Evolutionary conservation across 2,797 vertebrate genomes (phyloP).

Genomic region (Falco biarmicus): DNA sequence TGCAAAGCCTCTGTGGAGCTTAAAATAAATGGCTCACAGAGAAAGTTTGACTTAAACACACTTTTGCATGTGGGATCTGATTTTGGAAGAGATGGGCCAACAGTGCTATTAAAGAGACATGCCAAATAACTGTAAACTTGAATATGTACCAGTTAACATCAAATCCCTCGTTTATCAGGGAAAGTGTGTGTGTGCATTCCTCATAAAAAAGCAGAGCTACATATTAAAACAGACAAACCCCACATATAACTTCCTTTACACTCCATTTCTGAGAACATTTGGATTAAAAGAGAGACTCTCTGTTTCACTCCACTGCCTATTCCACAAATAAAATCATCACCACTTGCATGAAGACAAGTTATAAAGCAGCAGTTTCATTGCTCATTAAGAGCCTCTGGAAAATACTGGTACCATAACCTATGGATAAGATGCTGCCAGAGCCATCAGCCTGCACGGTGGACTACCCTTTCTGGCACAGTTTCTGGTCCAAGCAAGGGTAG

Average conservation of each 20-base stretch:
- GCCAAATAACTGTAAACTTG: not conserved
- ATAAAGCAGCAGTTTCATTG: not conserved
- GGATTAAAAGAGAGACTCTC: not conserved
- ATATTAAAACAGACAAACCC: not conserved
- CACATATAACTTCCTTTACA: not conserved
- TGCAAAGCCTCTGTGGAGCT: slow-evolving; percentile 38
- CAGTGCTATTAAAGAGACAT: not conserved
- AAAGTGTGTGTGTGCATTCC: not conserved
- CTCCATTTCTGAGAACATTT: not conserved
- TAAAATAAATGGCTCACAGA: not conserved
- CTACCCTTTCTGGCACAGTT: not conserved
- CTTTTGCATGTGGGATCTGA: not conserved
- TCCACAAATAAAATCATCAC: not conserved
- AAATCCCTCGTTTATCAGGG: not conserved
- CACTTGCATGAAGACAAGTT: not conserved
- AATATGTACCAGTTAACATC: not conserved
- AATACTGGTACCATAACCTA: not conserved
- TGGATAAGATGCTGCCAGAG: not conserved
- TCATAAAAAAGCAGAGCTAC: not conserved
- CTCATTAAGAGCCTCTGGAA: not conserved
- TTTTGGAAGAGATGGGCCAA: not conserved
- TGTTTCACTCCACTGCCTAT: not conserved
- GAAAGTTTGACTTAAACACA: slow-evolving; percentile 19
- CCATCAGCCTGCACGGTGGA: too few relatives aligned
- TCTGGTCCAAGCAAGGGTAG: not conserved